Evolutionary conservation across 2,888 invertebrate genomes (phyloP).

Genomic region (Geophilus truncorum): DNA sequence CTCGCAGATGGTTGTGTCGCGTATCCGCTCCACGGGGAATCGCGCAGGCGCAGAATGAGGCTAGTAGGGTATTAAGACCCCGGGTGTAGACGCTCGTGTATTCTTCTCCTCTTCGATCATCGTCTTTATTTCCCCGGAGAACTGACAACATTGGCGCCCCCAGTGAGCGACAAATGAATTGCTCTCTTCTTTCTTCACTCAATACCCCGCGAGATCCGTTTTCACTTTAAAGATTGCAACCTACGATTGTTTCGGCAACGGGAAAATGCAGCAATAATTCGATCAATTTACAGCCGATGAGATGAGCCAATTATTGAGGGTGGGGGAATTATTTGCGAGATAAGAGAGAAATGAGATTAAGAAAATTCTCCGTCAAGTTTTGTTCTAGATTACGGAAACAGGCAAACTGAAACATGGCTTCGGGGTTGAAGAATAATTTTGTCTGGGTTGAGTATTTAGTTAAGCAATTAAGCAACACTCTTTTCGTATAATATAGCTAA

Average conservation of each 20-base stretch:
- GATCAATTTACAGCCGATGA: not conserved
- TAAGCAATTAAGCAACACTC: no score
- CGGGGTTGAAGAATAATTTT: no score
- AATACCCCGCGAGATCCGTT: conserved; percentile 2
- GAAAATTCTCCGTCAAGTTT: no score
- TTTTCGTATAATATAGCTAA: no score
- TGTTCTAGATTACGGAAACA: no score
- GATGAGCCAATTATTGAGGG: not conserved
- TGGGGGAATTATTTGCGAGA: no score
- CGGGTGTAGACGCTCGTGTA: not conserved
- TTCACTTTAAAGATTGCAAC: not conserved
- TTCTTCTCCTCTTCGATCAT: conserved; percentile 25
- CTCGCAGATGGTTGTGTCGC: conserved; percentile 17
- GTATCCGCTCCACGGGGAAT: not conserved
- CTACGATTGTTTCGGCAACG: not conserved
- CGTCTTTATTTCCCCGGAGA: conserved; percentile 21
- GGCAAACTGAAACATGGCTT: no score
- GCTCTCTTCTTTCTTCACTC: conserved; percentile 14
- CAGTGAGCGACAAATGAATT: conserved; percentile 24
- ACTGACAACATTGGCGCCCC: conserved; percentile 25
- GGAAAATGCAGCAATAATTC: not conserved
- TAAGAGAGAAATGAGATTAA: no score
- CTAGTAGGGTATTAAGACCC: conserved; percentile 22
- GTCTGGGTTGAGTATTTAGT: no score
- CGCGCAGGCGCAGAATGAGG: not conserved